Evolutionary conservation across 2,888 invertebrate genomes (phyloP), one percentile per base, ranked within the genome.

Genomic region (Temnothorax unifasciatus): DNA sequence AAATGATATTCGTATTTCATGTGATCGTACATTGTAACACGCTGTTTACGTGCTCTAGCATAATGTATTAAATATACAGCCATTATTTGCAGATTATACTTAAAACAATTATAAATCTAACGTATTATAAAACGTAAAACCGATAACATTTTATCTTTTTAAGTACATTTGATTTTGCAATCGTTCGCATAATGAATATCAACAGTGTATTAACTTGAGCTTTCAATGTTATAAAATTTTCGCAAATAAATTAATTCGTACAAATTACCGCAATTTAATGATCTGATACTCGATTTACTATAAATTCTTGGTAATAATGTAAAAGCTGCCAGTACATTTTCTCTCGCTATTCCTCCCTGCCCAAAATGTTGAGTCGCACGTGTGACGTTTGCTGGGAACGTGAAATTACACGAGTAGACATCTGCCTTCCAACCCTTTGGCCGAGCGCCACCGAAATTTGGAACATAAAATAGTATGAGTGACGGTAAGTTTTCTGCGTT

Each of bases 401-500:
- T 34, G 21, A 52, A 54, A 52, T 54, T 38, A 66, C 52, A 66
- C 52, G 41, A 52, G 13, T 54, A 54, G 50, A 64, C 29, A 81
- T 50, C 21, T 64, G 57, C n/a, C 13, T 15, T 69, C 41, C n/a
- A 57, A 66, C 21, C 29, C 18, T 57, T 54, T 79, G 68, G 25
- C 34, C 29, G 44, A 44, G 13, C 41, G 68, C 41, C 57, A 63
- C 15, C n/a, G 5, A 75, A 18, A 76, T 47, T 47, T 11, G 8
- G 41, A 50, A 47, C 50, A 29, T 52, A 59, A 61, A 34, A 61
- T 52, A 44, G 79, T 76, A 76, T 69, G 84, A 79, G 63, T 25
- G 41, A 79, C 79, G 52, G 68, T 86, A 88, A 85, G 87, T 89
- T 83, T 79, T 50, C 29, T 5, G n/a, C 13, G 38, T 63, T 52